Base-by-base conservation (phyloP, 1,140 invertebrate genomes). In the Hylyphantes graminicola region DNA sequence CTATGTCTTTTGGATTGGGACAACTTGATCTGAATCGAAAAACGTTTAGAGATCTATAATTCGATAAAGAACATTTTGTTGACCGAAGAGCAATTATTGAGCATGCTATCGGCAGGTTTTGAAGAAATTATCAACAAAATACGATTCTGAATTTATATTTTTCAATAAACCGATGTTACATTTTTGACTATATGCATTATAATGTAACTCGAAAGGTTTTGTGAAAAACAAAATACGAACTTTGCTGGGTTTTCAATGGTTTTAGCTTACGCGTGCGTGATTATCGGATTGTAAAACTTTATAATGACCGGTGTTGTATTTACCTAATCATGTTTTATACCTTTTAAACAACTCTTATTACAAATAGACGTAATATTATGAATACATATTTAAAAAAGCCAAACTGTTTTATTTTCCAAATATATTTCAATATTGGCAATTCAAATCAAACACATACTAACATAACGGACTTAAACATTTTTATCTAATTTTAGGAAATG, bases 21-120 rank as follows among this genome's bases (percentile, higher is more conserved):
- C 19, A 54, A 35, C 67, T 21, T 64, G 75, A 19, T 64, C n/a
- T 48, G 11, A 78, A 78, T 78, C 75, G 75, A 63, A 78, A 78
- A 78, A 78, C 63, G 75, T 65, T 78, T 78, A 78, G 61, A n/a
- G 67, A 67, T 67, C 75, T 78, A 78, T 78, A 78, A 78, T 65
- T 78, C 75, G 59, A 78, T 78, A 78, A 78, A 65, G 57, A 65
- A 48, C 63, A 55, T 65, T 78, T 65, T 78, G 75, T 78, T 64
- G 64, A 48, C n/a, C 12, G 61, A 78, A 78, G 61, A 67, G 54
- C 59, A 78, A 65, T 78, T 65, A 64, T 78, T 65, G 75, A 17
- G 13, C 61, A n/a, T 11, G 72, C 5, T 35, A 57, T 57, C 72
- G 35, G 35, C 54, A 57, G 51, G 35, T 57, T 74, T 59, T 35